A percentile compares a stretch with the other conserved stretches of the same genome.
Conservation (phyloP, 1,140 invertebrate genomes). For the Aphelinus certus region DNA sequence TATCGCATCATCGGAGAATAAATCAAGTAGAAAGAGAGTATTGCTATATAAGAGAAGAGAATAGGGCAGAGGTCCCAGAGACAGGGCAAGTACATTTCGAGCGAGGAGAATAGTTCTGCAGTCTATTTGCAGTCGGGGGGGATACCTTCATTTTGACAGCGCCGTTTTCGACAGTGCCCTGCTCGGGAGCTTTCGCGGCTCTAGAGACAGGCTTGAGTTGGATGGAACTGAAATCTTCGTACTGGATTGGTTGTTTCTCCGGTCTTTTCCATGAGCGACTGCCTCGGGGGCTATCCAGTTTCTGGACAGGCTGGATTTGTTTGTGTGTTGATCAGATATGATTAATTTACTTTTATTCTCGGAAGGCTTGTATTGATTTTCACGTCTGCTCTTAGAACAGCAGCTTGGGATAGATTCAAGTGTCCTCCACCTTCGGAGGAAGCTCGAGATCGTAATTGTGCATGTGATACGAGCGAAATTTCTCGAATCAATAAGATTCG, state of each 20-base stretch:
- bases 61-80: constrained; percentile 36
- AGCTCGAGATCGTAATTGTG: too few relatives aligned
- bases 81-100: constrained; percentile 16
- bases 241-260: constrained; percentile 56
- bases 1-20: too few relatives aligned
- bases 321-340: not conserved
- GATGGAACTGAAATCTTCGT: constrained; percentile 69
- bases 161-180: constrained; percentile 60
- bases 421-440: too few relatives aligned
- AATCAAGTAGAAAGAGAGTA: too few relatives aligned
- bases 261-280: constrained; percentile 64
- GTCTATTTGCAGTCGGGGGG: constrained; percentile 37
- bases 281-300: constrained; percentile 20
- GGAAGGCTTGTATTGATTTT: too few relatives aligned
- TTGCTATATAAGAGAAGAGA: constrained; percentile 34
- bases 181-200: constrained; percentile 57
- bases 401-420: too few relatives aligned
- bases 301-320: constrained; percentile 12
- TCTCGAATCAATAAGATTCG: too few relatives aligned
- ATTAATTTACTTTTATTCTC: not conserved
- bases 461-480: too few relatives aligned
- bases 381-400: too few relatives aligned
- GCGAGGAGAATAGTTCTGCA: not conserved
- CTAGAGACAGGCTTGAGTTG: constrained; percentile 71
- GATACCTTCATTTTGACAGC: constrained; percentile 60